These are phyloP conservation scores for Drosophila tristis DNA, from an alignment of 1,140 invertebrate species.

Conservation along the genomic window DNA sequence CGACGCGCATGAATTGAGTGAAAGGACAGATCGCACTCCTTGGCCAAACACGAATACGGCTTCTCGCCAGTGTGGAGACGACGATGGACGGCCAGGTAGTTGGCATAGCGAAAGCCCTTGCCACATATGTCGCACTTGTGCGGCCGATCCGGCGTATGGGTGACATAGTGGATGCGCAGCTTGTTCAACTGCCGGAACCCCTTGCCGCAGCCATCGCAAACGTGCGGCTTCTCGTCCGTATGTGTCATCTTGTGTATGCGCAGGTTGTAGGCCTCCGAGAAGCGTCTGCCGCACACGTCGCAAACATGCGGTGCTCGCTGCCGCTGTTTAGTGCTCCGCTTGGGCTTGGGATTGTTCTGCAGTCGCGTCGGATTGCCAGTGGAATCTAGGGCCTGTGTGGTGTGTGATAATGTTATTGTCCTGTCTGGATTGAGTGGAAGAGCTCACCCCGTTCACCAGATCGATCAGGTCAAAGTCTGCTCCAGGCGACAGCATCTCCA, in stretches of 20 bases:
- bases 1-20: constrained; percentile 73
- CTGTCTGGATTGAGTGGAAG: not conserved
- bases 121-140: constrained; percentile 85
- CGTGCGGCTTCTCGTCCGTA: constrained; percentile 76
- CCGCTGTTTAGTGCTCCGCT: constrained; percentile 1
- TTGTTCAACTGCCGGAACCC: constrained; percentile 72
- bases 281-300: constrained; percentile 50
- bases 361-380: too few relatives aligned
- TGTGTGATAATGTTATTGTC: not conserved
- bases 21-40: constrained; percentile 46
- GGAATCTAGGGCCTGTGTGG: not conserved
- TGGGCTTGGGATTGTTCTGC: not conserved
- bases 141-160: constrained; percentile 85
- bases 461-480: constrained; percentile 29
- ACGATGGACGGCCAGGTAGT: constrained; percentile 85
- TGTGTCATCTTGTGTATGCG: constrained; percentile 77
- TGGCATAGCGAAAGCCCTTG: constrained; percentile 86
- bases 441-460: constrained; percentile 32
- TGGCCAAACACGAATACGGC: constrained; percentile 85
- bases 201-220: constrained; percentile 73
- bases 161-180: constrained; percentile 85
- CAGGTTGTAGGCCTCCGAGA: constrained; percentile 67
- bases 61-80: constrained; percentile 93
- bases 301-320: constrained; percentile 28
- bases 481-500: constrained; percentile 8